Evolutionary conservation across 2,797 vertebrate genomes (phyloP).

Genomic region (Orientallactaga sibirica): DNA sequence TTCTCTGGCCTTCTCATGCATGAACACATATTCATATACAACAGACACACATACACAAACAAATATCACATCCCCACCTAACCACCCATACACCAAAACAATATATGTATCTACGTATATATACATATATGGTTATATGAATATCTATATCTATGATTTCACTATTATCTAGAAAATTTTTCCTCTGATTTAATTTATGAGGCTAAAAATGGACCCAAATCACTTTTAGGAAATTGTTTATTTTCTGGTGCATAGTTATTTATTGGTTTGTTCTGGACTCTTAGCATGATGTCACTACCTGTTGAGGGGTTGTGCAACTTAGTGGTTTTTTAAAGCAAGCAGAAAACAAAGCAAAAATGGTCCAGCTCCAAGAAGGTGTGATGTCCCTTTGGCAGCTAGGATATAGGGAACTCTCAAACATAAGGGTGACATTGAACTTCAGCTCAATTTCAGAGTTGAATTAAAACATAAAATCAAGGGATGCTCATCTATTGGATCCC

Average conservation of each 20-base stretch:
- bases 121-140: too few species aligned
- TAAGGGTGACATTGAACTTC: neutral
- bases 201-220: neutral
- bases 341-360: neutral
- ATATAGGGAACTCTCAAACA: neutral
- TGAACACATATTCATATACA: too few species aligned
- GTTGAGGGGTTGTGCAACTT: neutral
- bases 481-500: neutral
- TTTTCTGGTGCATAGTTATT: neutral
- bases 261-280: neutral
- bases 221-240: too few species aligned
- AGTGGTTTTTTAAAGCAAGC: neutral
- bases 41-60: too few species aligned
- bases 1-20: too few species aligned
- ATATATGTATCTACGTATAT: too few species aligned
- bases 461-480: neutral
- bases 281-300: neutral
- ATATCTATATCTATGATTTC: neutral
- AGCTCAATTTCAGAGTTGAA: neutral
- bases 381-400: neutral
- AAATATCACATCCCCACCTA: too few species aligned
- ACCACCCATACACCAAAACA: too few species aligned
- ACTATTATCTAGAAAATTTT: neutral
- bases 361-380: neutral
- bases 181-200: neutral